These are phyloP conservation scores for Actenoides lindsayi DNA, from an alignment of 2,113 vertebrate species.

Conservation along the genomic window DNA sequence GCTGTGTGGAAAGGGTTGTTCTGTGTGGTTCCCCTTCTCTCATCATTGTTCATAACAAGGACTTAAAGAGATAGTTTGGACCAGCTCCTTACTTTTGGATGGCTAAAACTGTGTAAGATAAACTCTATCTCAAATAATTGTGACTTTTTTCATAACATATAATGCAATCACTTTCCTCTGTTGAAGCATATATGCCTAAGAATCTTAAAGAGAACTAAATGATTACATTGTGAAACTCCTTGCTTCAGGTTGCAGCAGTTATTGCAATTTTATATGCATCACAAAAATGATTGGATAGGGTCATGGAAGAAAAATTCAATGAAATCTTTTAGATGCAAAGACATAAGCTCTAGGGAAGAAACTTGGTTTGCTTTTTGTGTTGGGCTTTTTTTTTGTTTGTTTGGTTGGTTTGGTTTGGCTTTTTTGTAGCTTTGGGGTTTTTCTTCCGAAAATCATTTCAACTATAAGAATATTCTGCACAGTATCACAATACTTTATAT, in stretches of 20 bases:
- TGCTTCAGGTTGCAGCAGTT: neutral
- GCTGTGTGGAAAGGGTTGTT: neutral
- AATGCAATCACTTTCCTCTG: neutral
- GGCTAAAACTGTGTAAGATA: neutral
- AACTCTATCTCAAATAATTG: neutral
- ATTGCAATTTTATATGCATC: slow-evolving; percentile 23
- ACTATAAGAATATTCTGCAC: neutral
- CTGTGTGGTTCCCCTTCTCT: neutral
- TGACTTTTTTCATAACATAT: neutral
- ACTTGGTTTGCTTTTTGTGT: neutral
- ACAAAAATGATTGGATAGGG: slow-evolving; percentile 16
- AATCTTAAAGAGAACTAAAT: neutral
- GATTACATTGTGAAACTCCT: slow-evolving; percentile 13
- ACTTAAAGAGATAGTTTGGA: neutral
- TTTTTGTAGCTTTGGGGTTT: neutral
- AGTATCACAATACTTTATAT: neutral
- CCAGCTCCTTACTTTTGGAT: neutral
- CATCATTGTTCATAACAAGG: neutral
- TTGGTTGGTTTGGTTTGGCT: neutral
- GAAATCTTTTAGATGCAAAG: slow-evolving; percentile 14
- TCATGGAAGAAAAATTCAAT: slow-evolving; percentile 36
- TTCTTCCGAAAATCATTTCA: neutral
- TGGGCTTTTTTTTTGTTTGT: neutral
- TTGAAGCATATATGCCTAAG: neutral
- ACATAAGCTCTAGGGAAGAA: neutral